These are phyloP conservation scores for Brachionus plicatilis DNA, from an alignment of 1,140 invertebrate genomes.

Conservation along the genomic window DNA sequence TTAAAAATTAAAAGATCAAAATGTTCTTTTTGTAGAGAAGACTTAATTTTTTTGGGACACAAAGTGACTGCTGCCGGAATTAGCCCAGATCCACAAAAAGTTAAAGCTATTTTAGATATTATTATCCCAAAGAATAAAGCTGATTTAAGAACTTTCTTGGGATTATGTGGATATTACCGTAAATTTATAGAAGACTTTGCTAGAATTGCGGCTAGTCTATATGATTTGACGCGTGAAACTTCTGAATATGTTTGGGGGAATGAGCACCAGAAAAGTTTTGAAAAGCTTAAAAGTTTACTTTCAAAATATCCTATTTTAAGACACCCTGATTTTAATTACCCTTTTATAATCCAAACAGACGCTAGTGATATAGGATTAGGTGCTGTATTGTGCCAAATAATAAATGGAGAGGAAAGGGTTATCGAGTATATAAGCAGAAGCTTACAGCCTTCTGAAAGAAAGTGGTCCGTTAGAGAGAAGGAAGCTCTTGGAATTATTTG, in stretches of 20 bases:
- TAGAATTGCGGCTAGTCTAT: slow-evolving; percentile 43
- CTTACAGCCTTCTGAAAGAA: not conserved
- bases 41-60: slow-evolving; percentile 53
- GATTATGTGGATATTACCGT: too few relatives aligned
- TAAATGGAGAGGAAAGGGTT: not conserved
- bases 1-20: slow-evolving; percentile 43
- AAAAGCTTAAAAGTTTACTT: not conserved
- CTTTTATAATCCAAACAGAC: slow-evolving; percentile 42
- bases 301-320: not conserved
- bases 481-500: not conserved
- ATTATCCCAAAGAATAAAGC: not conserved
- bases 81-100: not conserved
- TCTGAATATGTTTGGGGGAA: not conserved
- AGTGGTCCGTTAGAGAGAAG: not conserved
- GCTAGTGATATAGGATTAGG: slow-evolving; percentile 34
- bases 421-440: slow-evolving; percentile 18
- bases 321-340: not conserved
- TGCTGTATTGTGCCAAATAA: slow-evolving; percentile 42
- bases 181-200: slow-evolving; percentile 46
- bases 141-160: not conserved
- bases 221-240: not conserved
- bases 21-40: not conserved
- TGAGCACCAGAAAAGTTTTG: not conserved
- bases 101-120: not conserved
- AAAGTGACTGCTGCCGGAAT: slow-evolving; percentile 41